These are phyloP conservation scores for Xestia sexstrigata DNA, from an alignment of 2,888 invertebrate species.

Conservation along the genomic window DNA sequence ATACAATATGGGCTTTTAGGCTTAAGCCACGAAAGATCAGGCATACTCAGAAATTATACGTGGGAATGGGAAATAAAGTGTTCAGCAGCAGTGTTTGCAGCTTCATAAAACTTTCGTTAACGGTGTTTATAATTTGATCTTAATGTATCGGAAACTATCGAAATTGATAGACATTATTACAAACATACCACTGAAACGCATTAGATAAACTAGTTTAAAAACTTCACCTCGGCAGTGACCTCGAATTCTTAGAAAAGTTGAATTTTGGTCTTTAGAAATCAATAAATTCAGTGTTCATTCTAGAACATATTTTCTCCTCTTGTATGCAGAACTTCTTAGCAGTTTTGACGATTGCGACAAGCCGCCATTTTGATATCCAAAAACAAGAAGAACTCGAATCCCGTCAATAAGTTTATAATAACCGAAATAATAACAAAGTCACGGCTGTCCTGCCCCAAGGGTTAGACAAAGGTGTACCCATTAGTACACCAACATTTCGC, in stretches of 20 bases:
- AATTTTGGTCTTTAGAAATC: background rate
- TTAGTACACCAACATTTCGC: too few species aligned
- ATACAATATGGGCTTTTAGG: background rate
- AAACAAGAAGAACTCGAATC: background rate
- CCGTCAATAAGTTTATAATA: background rate
- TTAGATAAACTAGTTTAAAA: slow-evolving; percentile 11
- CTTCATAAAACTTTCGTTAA: slow-evolving; percentile 17
- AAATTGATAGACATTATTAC: slow-evolving; percentile 8
- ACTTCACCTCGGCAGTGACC: background rate
- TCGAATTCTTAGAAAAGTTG: background rate
- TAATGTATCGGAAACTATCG: slow-evolving; percentile 3
- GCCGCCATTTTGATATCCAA: background rate
- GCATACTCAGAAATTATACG: background rate
- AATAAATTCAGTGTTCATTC: slow-evolving; percentile 1
- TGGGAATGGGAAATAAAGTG: background rate
- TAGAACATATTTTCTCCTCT: background rate
- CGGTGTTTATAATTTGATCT: background rate
- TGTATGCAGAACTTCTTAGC: background rate
- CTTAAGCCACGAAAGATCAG: background rate
- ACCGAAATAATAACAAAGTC: too few species aligned
- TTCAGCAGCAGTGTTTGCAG: too few species aligned
- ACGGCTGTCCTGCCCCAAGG: too few species aligned
- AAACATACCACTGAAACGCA: background rate
- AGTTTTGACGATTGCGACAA: background rate
- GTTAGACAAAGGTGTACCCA: background rate